Evolutionary conservation across 2,888 invertebrate species (phyloP), one percentile per base, ranked within the genome.

Genomic region (Byasa hedistus): DNA sequence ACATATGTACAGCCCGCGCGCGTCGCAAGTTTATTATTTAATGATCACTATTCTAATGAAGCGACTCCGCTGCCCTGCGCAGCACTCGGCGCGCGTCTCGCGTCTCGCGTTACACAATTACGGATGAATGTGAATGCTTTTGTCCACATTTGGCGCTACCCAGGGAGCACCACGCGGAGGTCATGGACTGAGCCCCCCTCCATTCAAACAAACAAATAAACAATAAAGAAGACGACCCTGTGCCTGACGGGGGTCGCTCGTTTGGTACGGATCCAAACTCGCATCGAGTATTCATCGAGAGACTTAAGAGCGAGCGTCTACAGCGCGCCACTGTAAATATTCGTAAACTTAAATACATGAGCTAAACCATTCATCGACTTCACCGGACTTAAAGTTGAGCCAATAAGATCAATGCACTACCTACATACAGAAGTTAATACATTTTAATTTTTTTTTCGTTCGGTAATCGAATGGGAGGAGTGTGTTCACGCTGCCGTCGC

Each of bases 161-260:
- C 89, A 89, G 90, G 90, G 89, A 87, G 89, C 89, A 90, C 89
- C 89, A 86, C 89, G 89, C 83, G 89, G 89, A 90, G 89, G 89
- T 87, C 83, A 89, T 90, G 89, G 89, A 90, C 89, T 82, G 76
- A 83, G 88, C 89, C 85, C 89, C 89, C 89, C 89, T 89, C 84
- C 77, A 82, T 71, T 83, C 84, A 83, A 84, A 84, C 79, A 81
- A 66, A 66, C 62, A 63, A 66, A 66, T 70, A 75, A 71, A 70
- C 74, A 70, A 57, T 58, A 59, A 48, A 72, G 72, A 71, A 24
- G 70, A 70, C 68, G 57, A 48, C 66, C 61, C 57, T 57, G 56
- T 17, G 61, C 51, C 57, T 27, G 64, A 36, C 19, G 23, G 48
- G 57, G 63, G 39, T 39, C 56, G 22, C 22, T 19, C 44, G 58